Conservation (phyloP, 1,140 invertebrate species). For the Zaprionus nigranus region DNA sequence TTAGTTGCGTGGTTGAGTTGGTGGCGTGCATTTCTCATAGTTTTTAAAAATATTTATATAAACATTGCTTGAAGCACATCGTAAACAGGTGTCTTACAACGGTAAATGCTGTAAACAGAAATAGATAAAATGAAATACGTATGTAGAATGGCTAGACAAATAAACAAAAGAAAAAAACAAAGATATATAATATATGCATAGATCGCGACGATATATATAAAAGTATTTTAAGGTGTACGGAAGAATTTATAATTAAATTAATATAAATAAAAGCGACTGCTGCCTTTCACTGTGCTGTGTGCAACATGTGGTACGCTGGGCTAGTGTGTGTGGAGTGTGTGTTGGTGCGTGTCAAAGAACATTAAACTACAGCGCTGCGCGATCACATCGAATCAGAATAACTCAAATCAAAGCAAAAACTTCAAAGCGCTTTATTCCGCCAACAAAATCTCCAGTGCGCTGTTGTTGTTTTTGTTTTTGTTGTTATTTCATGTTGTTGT, state of each 20-base stretch:
- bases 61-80: conserved; percentile 29
- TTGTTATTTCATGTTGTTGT: conserved; percentile 51
- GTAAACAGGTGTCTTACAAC: conserved; percentile 68
- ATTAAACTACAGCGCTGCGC: conserved; percentile 21
- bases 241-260: conserved; percentile 54
- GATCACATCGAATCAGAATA: conserved; percentile 42
- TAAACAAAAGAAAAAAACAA: conserved; percentile 38
- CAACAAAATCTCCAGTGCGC: conserved; percentile 41
- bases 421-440: conserved; percentile 70
- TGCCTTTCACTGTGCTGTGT: conserved; percentile 6
- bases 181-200: conserved; percentile 19
- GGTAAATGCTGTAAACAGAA: conserved; percentile 65
- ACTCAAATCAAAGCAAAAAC: conserved; percentile 54
- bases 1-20: conserved; percentile 60
- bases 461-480: conserved; percentile 43
- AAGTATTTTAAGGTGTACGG: conserved; percentile 31
- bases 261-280: conserved; percentile 38
- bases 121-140: conserved; percentile 55
- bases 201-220: conserved; percentile 21
- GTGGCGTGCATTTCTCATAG: conserved; percentile 74
- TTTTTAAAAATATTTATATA: conserved; percentile 48
- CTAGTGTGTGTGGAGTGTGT: conserved; percentile 10
- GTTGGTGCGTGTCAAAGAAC: conserved; percentile 38
- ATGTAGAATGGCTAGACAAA: conserved; percentile 21
- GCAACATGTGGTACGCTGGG: conserved; percentile 36